phyloP scores from a whole-genome alignment of 2,797 vertebrate species.

The Sebastes minor region DNA sequence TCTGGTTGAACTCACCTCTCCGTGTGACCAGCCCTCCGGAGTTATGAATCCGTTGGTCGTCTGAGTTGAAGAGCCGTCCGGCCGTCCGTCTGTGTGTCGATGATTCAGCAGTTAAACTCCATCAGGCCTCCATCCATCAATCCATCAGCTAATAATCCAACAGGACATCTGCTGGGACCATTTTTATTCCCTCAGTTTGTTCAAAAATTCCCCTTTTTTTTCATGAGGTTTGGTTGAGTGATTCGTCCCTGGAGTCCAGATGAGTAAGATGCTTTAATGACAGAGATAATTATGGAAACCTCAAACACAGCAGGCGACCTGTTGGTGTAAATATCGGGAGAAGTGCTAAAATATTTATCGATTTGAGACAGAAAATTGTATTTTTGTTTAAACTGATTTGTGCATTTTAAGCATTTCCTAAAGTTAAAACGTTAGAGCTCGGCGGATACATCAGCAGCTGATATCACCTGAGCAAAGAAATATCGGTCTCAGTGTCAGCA shows the following conservation, averaged over 20 bases:
- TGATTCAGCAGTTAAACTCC: conserved; percentile 19
- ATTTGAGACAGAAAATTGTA: neutral
- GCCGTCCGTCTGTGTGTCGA: neutral
- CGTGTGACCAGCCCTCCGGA: neutral
- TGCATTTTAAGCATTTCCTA: neutral
- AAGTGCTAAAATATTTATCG: neutral
- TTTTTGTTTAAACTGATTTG: too few relatives aligned
- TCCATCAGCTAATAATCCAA: conserved; percentile 34
- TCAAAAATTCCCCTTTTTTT: neutral
- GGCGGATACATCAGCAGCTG: neutral
- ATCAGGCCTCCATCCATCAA: neutral
- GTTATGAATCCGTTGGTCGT: neutral
- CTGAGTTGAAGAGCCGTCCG: neutral
- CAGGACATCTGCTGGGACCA: neutral
- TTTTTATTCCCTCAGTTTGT: conserved; percentile 24
- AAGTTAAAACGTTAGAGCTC: neutral
- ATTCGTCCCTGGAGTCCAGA: neutral
- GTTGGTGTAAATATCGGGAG: too few relatives aligned
- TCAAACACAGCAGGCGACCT: neutral
- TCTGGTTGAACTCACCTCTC: conserved; percentile 41
- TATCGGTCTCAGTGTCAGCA: neutral
- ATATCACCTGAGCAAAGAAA: neutral
- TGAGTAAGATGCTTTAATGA: conserved; percentile 13
- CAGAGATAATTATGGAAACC: neutral
- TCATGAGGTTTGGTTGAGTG: neutral